Conservation (phyloP, 2,113 vertebrate species). For the Gyps fulvus region DNA sequence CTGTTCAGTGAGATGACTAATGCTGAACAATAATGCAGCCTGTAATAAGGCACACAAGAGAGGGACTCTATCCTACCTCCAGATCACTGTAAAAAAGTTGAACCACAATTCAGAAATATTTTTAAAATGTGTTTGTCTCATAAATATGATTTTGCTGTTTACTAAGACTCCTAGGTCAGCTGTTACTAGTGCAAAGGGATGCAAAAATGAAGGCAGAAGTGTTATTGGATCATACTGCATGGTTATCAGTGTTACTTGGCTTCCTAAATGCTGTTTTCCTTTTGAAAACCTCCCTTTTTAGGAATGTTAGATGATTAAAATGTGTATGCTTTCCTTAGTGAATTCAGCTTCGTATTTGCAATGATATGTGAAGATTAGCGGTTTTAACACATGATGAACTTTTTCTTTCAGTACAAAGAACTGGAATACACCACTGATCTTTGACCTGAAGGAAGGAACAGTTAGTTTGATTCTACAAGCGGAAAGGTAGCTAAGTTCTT, state of each 20-base stretch:
- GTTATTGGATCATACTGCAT: not conserved
- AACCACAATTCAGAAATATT: not conserved
- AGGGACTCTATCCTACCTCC: not conserved
- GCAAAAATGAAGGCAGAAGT: not conserved
- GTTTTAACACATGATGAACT: not conserved
- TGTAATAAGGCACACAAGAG: not conserved
- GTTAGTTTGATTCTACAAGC: constrained; percentile 94
- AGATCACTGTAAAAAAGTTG: not conserved
- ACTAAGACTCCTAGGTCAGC: not conserved
- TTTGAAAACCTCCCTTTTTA: not conserved
- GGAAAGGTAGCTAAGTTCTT: constrained; percentile 81
- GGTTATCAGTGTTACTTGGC: not conserved
- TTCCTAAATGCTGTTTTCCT: not conserved
- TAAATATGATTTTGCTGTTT: not conserved
- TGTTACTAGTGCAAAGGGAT: not conserved
- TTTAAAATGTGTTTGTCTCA: not conserved
- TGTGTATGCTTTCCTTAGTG: not conserved
- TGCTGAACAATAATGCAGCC: not conserved
- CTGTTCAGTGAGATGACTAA: not conserved
- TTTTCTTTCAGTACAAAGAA: constrained; percentile 83
- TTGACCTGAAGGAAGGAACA: constrained; percentile 95
- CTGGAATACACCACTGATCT: constrained; percentile 97
- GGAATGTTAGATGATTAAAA: not conserved
- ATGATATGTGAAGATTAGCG: not conserved
- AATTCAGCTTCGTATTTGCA: not conserved